Percentiles rank a stretch among this genome's conserved stretches.
phyloP scores from a whole-genome alignment of 2,797 vertebrate genomes.

The Bryconaethiops microstoma region DNA sequence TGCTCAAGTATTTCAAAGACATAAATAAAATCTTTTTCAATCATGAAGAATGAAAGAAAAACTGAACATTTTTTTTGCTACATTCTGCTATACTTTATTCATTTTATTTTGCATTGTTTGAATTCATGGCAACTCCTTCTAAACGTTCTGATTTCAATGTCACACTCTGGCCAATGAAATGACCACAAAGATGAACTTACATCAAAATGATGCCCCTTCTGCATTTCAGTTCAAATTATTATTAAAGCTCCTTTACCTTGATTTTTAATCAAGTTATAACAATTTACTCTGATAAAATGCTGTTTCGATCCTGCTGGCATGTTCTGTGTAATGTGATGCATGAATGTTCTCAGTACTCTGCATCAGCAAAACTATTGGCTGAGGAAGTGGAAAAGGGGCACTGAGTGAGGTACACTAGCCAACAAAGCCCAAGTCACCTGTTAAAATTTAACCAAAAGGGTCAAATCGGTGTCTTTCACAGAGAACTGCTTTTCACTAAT shows the following conservation, averaged over 20 bases:
- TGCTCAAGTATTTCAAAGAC: conserved; percentile 52
- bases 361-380: conserved; percentile 24
- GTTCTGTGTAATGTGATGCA: neutral
- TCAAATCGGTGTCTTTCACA: conserved; percentile 26
- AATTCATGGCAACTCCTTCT: neutral
- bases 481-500: conserved; percentile 6
- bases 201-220: no score
- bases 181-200: no score
- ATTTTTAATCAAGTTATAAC: neutral
- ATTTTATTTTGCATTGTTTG: neutral
- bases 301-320: neutral
- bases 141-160: neutral
- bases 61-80: neutral
- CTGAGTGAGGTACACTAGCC: conserved; percentile 27
- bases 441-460: conserved; percentile 63
- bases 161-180: neutral
- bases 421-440: conserved; percentile 24
- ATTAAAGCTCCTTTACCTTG: no score
- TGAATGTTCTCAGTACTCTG: neutral
- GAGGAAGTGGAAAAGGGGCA: conserved; percentile 47
- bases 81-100: no score
- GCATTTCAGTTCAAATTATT: no score
- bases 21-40: neutral
- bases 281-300: neutral
- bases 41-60: conserved; percentile 4